phyloP scores from a whole-genome alignment of 1,140 invertebrate genomes.

The Nylanderia fulva region DNA sequence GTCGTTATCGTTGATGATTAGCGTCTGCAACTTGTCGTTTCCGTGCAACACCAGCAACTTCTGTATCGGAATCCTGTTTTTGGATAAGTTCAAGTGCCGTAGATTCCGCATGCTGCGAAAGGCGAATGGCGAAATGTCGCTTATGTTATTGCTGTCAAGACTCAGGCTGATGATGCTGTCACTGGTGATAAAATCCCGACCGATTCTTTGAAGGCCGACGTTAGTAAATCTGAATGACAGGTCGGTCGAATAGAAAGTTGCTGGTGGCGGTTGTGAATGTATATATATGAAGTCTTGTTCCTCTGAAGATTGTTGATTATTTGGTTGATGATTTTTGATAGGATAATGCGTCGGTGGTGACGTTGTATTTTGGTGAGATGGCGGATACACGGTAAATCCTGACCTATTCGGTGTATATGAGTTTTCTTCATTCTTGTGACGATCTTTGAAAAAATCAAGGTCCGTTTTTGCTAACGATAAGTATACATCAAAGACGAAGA shows the following conservation, averaged over 20 bases:
- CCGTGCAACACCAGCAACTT: slow-evolving; percentile 74
- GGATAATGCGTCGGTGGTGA: too few species aligned
- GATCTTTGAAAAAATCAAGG: too few species aligned
- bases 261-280: too few species aligned
- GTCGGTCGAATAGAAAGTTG: slow-evolving; percentile 53
- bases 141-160: slow-evolving; percentile 78
- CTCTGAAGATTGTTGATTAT: too few species aligned
- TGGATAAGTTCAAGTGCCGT: slow-evolving; percentile 76
- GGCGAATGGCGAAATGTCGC: slow-evolving; percentile 66
- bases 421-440: too few species aligned
- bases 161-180: slow-evolving; percentile 72
- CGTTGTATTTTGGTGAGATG: too few species aligned
- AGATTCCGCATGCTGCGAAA: slow-evolving; percentile 77
- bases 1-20: slow-evolving; percentile 79
- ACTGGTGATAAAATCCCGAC: slow-evolving; percentile 75
- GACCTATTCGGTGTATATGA: too few species aligned
- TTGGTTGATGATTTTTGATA: too few species aligned
- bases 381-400: not conserved
- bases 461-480: not conserved
- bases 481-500: not conserved
- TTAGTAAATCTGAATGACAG: slow-evolving; percentile 73
- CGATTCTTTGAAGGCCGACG: slow-evolving; percentile 65
- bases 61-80: slow-evolving; percentile 75
- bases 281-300: too few species aligned
- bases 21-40: slow-evolving; percentile 63